These are phyloP conservation scores for Xerus inauris DNA, from an alignment of 2,113 vertebrate genomes.

Conservation along the genomic window DNA sequence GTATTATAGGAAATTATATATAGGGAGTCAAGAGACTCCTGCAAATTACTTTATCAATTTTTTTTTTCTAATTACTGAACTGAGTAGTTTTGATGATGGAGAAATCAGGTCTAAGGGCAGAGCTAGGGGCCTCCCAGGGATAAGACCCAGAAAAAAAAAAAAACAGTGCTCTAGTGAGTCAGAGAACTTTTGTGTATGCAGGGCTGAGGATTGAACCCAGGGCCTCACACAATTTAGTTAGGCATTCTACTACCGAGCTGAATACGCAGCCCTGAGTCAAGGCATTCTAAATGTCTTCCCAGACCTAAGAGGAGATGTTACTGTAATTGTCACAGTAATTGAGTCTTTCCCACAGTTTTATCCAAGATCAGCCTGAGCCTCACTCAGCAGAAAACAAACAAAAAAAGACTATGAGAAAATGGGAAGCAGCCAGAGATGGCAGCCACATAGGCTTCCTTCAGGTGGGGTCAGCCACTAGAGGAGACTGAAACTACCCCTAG, in stretches of 20 bases:
- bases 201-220: neutral
- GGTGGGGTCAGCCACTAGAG: neutral
- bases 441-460: neutral
- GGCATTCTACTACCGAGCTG: neutral
- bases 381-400: neutral
- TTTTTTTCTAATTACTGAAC: slow-evolving; percentile 4
- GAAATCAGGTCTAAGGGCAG: neutral
- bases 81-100: slow-evolving; percentile 11
- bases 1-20: slow-evolving; percentile 7
- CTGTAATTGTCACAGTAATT: neutral
- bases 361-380: neutral
- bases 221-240: neutral
- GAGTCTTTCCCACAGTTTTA: slow-evolving; percentile 15
- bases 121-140: neutral
- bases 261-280: neutral
- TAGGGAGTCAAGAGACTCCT: neutral
- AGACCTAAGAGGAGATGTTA: neutral
- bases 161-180: neutral
- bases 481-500: neutral
- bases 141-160: neutral
- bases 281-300: neutral
- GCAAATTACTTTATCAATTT: neutral
- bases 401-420: neutral
- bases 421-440: neutral
- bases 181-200: neutral